Conservation (phyloP, 2,113 vertebrate species). For the Indicator maculatus region DNA sequence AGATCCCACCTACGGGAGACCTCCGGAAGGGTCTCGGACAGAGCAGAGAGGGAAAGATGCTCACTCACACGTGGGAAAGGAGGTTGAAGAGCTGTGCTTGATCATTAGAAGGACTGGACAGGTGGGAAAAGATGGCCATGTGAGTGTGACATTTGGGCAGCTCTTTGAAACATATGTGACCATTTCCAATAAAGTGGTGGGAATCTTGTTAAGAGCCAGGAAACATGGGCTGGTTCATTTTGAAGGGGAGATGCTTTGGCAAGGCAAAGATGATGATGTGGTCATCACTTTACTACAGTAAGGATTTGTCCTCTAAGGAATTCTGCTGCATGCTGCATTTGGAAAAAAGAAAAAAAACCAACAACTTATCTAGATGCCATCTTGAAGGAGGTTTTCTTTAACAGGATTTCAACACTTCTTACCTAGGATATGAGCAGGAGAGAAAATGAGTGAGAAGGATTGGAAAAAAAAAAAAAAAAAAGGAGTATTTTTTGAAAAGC, state of each 20-base stretch:
- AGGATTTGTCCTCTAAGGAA: background rate
- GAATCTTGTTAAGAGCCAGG: constrained; percentile 85
- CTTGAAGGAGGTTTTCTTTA: background rate
- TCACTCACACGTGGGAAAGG: constrained; percentile 79
- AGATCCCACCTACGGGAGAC: constrained; percentile 82
- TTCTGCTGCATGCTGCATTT: background rate
- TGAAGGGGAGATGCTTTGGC: constrained; percentile 94
- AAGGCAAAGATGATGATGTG: constrained; percentile 86
- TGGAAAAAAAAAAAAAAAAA: no score
- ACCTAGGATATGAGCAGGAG: background rate
- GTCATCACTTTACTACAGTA: constrained; percentile 82
- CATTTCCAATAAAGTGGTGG: constrained; percentile 91
- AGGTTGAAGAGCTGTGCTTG: constrained; percentile 84
- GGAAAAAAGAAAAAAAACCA: background rate
- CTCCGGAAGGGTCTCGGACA: constrained; percentile 83
- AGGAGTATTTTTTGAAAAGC: background rate
- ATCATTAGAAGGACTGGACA: constrained; percentile 81
- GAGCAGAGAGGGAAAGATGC: constrained; percentile 86
- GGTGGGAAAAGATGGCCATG: constrained; percentile 51
- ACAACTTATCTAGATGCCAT: background rate
- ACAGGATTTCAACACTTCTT: background rate
- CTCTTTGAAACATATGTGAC: constrained; percentile 88
- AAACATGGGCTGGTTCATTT: constrained; percentile 86
- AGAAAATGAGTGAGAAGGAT: background rate
- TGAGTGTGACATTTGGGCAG: constrained; percentile 80